A percentile compares a stretch with the other conserved stretches of the same genome.
phyloP scores from a whole-genome alignment of 2,888 invertebrate species.

The Frankliniella fusca region DNA sequence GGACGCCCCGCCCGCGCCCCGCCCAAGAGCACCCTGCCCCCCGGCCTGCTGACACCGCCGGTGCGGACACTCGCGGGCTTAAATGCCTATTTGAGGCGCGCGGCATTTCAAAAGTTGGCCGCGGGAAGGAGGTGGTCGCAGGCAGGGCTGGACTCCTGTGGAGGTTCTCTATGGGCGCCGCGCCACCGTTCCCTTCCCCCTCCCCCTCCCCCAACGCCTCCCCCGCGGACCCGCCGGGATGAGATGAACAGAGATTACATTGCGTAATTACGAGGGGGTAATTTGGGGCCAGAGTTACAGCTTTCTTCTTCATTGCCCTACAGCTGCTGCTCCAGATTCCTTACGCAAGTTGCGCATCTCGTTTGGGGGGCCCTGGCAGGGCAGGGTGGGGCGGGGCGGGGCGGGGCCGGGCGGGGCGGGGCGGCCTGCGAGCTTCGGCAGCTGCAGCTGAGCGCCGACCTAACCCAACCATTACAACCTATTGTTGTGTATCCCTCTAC shows the following conservation, averaged over 20 bases:
- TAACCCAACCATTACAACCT: background rate
- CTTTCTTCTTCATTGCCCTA: background rate
- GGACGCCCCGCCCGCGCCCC: background rate
- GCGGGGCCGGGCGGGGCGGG: background rate
- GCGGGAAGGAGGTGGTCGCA: background rate
- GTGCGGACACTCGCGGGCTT: background rate
- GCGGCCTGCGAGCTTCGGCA: background rate
- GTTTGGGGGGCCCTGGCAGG: constrained; percentile 19
- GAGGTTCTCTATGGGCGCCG: no score
- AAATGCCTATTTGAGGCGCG: constrained; percentile 5
- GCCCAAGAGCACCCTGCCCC: background rate
- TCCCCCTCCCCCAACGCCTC: background rate
- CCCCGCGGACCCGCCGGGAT: background rate
- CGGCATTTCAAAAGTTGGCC: background rate
- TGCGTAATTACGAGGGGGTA: constrained; percentile 10
- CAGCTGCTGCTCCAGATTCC: background rate
- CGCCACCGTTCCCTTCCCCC: no score
- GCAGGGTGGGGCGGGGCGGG: background rate
- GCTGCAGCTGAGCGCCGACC: no score
- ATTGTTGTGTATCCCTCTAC: background rate
- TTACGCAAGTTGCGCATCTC: constrained; percentile 19
- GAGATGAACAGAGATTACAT: background rate
- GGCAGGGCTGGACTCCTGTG: no score
- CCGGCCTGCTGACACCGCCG: background rate
- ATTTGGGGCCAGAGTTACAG: constrained; percentile 7